Evolutionary conservation across 30 jellyfish, hydroid and myxozoan species (phyloP).

Genomic region (Turritopsis dohrnii): DNA sequence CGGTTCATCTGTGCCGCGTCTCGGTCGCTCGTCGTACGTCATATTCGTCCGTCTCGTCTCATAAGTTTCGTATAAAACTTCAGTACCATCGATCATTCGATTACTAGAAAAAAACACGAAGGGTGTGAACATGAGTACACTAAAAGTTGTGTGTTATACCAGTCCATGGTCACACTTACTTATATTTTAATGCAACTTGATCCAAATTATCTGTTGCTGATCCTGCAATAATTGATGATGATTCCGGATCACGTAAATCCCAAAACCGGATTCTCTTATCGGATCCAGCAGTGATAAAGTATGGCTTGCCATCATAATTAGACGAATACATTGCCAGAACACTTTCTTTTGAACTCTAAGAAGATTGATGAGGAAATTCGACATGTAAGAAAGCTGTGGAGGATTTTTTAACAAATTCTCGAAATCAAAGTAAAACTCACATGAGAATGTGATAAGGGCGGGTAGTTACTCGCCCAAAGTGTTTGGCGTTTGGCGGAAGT

Average conservation of each 20-base stretch:
- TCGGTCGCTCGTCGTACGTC: constrained; percentile 72
- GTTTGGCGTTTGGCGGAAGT: constrained; percentile 94
- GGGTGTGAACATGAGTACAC: too few species aligned
- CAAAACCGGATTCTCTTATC: constrained; percentile 87
- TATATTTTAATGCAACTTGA: constrained; percentile 52
- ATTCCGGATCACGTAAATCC: constrained; percentile 85
- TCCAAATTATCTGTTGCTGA: constrained; percentile 92
- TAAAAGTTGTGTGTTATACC: too few species aligned
- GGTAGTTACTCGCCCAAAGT: constrained; percentile 94
- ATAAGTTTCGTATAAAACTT: constrained; percentile 77
- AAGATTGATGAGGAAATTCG: not conserved
- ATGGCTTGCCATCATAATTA: constrained; percentile 64
- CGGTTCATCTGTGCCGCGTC: constrained; percentile 89
- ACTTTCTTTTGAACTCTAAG: constrained; percentile 76
- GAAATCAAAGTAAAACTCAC: constrained; percentile 28
- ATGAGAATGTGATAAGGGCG: constrained; percentile 91
- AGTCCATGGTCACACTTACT: too few species aligned
- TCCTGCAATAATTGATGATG: constrained; percentile 83
- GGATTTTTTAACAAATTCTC: not conserved
- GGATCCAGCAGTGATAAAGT: constrained; percentile 77
- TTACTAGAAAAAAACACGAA: constrained; percentile 40
- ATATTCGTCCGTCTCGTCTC: constrained; percentile 59
- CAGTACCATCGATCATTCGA: constrained; percentile 95
- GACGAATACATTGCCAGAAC: constrained; percentile 68
- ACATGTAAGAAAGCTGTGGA: not conserved